Percentiles rank a stretch among this genome's conserved stretches.
phyloP scores from a whole-genome alignment of 2,888 invertebrate genomes.

The Monochamus alternatus region DNA sequence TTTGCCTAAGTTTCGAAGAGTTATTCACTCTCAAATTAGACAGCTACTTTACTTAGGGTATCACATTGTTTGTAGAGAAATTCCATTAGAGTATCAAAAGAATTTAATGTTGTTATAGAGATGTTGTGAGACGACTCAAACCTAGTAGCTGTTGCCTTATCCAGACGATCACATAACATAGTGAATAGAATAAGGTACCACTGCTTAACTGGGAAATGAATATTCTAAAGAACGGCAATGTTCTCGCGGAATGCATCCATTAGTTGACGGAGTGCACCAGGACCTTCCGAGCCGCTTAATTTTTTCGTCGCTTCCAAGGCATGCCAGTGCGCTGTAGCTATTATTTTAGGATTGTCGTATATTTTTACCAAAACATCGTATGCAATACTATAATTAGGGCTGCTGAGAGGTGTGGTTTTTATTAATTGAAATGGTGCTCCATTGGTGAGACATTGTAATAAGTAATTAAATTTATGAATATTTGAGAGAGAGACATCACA shows the following conservation, averaged over 20 bases:
- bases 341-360: slow-evolving; percentile 36
- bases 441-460: too few species aligned
- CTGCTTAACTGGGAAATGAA: neutral
- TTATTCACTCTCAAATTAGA: too few species aligned
- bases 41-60: too few species aligned
- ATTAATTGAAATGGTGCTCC: slow-evolving; percentile 28
- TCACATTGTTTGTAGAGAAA: neutral
- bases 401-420: slow-evolving; percentile 29
- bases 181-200: neutral
- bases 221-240: neutral
- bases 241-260: neutral
- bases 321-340: slow-evolving; percentile 31
- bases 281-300: neutral
- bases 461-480: too few species aligned
- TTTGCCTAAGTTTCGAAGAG: too few species aligned
- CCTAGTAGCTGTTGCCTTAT: neutral
- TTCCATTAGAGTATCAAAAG: neutral
- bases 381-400: slow-evolving; percentile 37
- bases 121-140: neutral
- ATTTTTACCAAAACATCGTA: slow-evolving; percentile 34
- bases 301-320: slow-evolving; percentile 12
- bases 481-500: too few species aligned
- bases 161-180: neutral
- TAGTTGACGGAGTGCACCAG: neutral
- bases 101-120: neutral